These are phyloP conservation scores for Cyanoderma ruficeps DNA, from an alignment of 2,113 vertebrate genomes.

Conservation along the genomic window DNA sequence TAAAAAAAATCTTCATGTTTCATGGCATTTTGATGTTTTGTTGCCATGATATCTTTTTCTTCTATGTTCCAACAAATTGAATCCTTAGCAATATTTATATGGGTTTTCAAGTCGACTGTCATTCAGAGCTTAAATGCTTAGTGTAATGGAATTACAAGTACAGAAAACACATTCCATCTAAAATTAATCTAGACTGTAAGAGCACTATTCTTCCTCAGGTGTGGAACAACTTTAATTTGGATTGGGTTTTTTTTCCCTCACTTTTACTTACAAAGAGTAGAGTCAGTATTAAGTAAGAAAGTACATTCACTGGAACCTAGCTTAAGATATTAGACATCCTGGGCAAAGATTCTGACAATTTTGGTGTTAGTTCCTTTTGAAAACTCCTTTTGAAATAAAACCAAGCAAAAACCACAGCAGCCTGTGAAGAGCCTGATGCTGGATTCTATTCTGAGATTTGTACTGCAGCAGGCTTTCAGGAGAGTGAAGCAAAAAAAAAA, in stretches of 20 bases:
- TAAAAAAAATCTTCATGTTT: not conserved
- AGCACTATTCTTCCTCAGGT: not conserved
- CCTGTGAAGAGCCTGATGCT: not conserved
- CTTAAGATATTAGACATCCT: not conserved
- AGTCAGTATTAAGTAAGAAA: not conserved
- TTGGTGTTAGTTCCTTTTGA: no score
- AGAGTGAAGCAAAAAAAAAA: not conserved
- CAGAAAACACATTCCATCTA: not conserved
- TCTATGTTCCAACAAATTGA: not conserved
- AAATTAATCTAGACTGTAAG: not conserved
- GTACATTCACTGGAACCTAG: not conserved
- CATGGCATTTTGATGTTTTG: not conserved
- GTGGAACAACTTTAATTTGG: not conserved
- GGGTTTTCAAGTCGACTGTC: not conserved
- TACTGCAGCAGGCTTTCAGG: not conserved
- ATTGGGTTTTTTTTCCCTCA: no score
- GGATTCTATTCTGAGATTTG: not conserved
- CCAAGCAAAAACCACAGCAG: not conserved
- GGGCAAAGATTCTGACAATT: not conserved
- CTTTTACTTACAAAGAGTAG: not conserved
- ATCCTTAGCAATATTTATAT: not conserved
- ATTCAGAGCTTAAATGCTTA: not conserved
- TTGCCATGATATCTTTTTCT: not conserved
- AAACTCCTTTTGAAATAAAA: not conserved
- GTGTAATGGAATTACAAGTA: not conserved